Evolutionary conservation across 2,797 vertebrate species (phyloP), one percentile per base, ranked within the genome.

Genomic region (Falco peregrinus): DNA sequence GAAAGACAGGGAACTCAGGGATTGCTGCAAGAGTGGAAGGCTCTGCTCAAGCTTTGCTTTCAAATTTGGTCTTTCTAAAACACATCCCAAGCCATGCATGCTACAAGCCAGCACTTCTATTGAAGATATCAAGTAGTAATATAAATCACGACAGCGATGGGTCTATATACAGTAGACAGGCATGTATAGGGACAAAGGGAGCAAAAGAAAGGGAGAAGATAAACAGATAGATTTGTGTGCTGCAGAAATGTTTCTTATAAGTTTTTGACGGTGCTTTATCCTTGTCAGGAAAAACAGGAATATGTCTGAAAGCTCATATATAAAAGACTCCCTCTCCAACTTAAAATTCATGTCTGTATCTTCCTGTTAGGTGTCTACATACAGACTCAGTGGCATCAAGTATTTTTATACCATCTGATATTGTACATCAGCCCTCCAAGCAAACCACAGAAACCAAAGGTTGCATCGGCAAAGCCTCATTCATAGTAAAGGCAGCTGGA

Each of bases 221-320:
- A 95, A 70, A 90, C 82, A 90, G 68, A 93, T n/a, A 94, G 59
- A 63, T 77, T 60, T 37, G 35, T 81, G 39, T 39, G 37, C 60
- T 78, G 41, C n/a, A 89, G 89, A 92, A 96, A 94, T 73, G 81
- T 90, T 95, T 94, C 93, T 95, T 64, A 65, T 83, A 94, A 92
- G 68, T 48, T 63, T 95, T 88, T 96, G 93, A 85, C 0, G 5
- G 65, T 88, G 59, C 67, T 94, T 87, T 92, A 33, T 59, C 92
- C 89, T 94, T 94, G 77, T 94, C 94, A 96, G 69, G 77, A 64
- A 91, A 93, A 94, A 35, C 53, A 91, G 51, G 84, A 96, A 74
- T 69, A 70, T 48, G 39, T 68, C 70, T 95, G 91, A 95, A 96
- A 80, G 63, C n/a, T 95, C 56, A 37, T 53, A 50, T 71, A 87